Evolutionary conservation across 2,113 vertebrate genomes (phyloP).

Genomic region (Sula dactylatra): DNA sequence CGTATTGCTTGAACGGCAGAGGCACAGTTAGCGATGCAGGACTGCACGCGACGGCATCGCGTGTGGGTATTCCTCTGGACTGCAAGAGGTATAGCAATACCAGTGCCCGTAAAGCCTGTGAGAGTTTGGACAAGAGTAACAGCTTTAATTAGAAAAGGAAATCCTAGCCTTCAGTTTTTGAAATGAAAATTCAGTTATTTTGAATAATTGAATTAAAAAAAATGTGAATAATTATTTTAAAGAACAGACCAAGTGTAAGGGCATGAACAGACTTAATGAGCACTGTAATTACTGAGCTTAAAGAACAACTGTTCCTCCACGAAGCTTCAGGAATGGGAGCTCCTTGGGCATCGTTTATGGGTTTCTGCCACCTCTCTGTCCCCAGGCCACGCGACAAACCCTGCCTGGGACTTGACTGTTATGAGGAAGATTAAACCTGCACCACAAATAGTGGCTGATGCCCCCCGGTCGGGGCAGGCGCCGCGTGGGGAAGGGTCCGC

Average conservation of each 20-base stretch:
- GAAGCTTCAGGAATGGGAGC: background rate
- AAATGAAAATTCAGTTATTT: no score
- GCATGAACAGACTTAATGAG: background rate
- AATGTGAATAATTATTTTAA: background rate
- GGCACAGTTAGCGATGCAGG: background rate
- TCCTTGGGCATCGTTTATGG: rapidly evolving
- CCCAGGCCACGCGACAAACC: rapidly evolving
- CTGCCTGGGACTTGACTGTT: background rate
- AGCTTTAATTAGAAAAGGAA: background rate
- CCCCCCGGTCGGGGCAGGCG: background rate
- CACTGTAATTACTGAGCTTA: background rate
- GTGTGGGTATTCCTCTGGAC: rapidly evolving
- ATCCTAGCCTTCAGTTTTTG: background rate
- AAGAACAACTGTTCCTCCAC: background rate
- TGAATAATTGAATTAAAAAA: no score
- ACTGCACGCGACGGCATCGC: no score
- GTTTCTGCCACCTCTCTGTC: background rate
- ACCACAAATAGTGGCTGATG: no score
- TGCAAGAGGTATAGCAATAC: background rate
- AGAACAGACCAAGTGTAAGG: background rate
- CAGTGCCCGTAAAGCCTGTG: background rate
- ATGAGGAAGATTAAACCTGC: background rate
- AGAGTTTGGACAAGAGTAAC: background rate
- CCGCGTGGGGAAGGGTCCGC: background rate
- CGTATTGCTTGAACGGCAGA: rapidly evolving